Percentiles rank a stretch among this genome's conserved stretches.
phyloP scores from a whole-genome alignment of 2,888 invertebrate species.

The Scaptomyza polygonia region DNA sequence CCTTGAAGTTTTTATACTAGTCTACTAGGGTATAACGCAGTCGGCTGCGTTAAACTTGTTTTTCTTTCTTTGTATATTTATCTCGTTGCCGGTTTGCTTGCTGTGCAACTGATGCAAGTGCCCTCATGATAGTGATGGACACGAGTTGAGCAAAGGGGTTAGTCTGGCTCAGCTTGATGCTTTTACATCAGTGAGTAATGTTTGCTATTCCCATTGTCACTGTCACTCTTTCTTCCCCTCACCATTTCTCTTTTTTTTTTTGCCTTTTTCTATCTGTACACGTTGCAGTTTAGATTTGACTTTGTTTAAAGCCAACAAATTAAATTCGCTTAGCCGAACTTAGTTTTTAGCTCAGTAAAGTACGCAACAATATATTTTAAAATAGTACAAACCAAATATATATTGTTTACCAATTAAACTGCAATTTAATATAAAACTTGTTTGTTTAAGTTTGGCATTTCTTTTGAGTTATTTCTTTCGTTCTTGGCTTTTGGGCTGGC shows the following conservation, averaged over 20 bases:
- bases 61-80: background rate
- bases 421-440: too few relatives aligned
- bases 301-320: background rate
- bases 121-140: conserved; percentile 12
- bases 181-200: conserved; percentile 7
- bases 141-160: background rate
- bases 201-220: background rate
- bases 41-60: too few relatives aligned
- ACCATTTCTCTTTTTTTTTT: background rate
- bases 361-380: too few relatives aligned
- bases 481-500: background rate
- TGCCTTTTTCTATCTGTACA: background rate
- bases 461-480: background rate
- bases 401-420: too few relatives aligned
- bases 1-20: too few relatives aligned
- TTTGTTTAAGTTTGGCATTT: background rate
- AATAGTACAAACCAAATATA: too few relatives aligned
- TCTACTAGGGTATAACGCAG: too few relatives aligned
- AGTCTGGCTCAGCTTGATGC: conserved; percentile 5
- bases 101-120: conserved; percentile 24
- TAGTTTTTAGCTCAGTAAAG: too few relatives aligned
- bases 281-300: background rate
- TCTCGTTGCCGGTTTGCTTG: background rate
- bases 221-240: background rate
- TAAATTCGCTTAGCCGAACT: too few relatives aligned